Base-by-base conservation (phyloP, 2,888 invertebrate species). In the Cosmopolites sordidus region DNA sequence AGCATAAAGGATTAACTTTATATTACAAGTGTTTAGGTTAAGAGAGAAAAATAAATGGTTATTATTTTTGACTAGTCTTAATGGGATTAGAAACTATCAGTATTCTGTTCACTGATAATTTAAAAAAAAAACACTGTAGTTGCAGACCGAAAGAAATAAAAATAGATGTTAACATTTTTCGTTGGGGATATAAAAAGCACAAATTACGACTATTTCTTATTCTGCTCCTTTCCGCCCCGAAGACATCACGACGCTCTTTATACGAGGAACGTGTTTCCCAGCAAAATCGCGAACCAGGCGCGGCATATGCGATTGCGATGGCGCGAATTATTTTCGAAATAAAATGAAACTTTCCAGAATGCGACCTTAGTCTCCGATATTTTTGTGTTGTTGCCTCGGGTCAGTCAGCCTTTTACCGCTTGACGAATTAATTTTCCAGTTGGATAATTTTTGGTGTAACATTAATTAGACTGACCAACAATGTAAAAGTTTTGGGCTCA, bases 311-410 rank as follows among this genome's bases (percentile, higher is more conserved):
- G 12, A 12, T 12, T 11, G 12, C 33, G 33, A 12, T 12, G 33
- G 33, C 33, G 33, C 33, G 33, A 33, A 33, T 33, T 33, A 33
- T 33, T 33, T 33, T n/a, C 33, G 12, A 33, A 33, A 33, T 33
- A 33, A 33, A 33, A 33, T 33, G 33, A 33, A 33, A 33, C 33
- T 12, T 33, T 33, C 33, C n/a, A 12, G 33, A 11, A 33, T 33
- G 33, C 33, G 33, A 12, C 33, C n/a, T 33, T 33, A 4, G 12
- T 33, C 12, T 33, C 33, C n/a, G 33, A 33, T 33, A 33, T 33
- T 6, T 33, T 33, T 3, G 8, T 33, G 33, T 33, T 33, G 11
- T 33, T 33, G 33, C 33, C 33, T 12, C n/a, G 33, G 33, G 33
- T 11, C 33, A 11, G 33, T 11, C 33, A n/a, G 12, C n/a, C 11